Evolutionary conservation across 1,140 invertebrate genomes (phyloP).

Genomic region (Danaus plexippus): DNA sequence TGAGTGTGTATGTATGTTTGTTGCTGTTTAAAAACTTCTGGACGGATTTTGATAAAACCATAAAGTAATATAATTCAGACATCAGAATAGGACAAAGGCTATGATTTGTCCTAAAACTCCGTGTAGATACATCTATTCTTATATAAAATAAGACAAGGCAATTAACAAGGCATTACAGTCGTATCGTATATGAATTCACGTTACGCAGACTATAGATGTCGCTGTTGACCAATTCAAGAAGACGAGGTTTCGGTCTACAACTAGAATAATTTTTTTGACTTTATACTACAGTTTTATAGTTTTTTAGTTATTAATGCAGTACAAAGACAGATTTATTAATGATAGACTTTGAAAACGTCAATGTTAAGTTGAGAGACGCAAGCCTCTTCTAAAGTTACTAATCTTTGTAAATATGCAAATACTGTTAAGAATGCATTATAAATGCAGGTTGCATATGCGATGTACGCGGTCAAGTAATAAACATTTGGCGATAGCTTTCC

Average conservation of each 20-base stretch:
- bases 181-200: too few relatives aligned
- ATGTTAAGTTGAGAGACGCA: not conserved
- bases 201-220: too few relatives aligned
- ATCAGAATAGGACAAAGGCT: too few relatives aligned
- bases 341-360: not conserved
- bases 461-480: constrained; percentile 10
- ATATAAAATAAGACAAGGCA: too few relatives aligned
- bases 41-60: not conserved
- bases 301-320: not conserved
- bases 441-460: constrained; percentile 17
- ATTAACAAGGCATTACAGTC: too few relatives aligned
- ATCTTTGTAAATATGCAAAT: constrained; percentile 9
- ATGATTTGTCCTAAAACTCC: too few relatives aligned
- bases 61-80: too few relatives aligned
- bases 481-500: constrained; percentile 12
- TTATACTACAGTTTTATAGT: too few relatives aligned
- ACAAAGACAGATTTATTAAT: not conserved
- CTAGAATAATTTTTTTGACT: too few relatives aligned
- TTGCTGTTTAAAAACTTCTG: constrained; percentile 2
- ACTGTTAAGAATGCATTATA: constrained; percentile 13
- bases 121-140: too few relatives aligned
- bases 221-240: too few relatives aligned
- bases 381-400: constrained; percentile 18
- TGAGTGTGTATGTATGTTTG: not conserved
- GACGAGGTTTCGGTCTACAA: too few relatives aligned